phyloP scores from a whole-genome alignment of 1,140 invertebrate species.

The Cardiocondyla obscurior region DNA sequence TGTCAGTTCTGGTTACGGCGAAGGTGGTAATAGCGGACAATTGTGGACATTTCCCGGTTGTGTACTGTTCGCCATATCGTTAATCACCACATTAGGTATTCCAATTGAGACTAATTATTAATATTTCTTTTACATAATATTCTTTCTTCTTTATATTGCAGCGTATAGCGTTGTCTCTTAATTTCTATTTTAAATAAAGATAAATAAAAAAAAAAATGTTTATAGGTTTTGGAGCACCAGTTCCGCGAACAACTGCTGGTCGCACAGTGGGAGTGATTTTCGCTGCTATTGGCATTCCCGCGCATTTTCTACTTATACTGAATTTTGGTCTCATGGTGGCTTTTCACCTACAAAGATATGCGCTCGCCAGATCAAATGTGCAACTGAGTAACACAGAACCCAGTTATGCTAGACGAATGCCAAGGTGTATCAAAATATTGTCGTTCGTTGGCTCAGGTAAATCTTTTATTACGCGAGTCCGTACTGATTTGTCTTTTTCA shows the following conservation, averaged over 20 bases:
- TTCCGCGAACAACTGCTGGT: constrained; percentile 85
- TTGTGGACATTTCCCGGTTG: constrained; percentile 87
- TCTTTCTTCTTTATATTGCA: not conserved
- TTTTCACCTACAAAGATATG: constrained; percentile 82
- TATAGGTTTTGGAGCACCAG: constrained; percentile 86
- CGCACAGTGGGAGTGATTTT: constrained; percentile 85
- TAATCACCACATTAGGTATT: constrained; percentile 86
- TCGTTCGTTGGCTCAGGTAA: constrained; percentile 78
- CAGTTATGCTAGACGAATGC: constrained; percentile 69
- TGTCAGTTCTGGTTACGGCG: constrained; percentile 85
- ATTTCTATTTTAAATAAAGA: not conserved
- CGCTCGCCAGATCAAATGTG: constrained; percentile 70
- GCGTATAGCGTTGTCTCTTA: not conserved
- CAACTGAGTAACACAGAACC: constrained; percentile 65
- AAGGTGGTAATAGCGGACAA: constrained; percentile 82
- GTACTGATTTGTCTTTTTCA: not conserved
- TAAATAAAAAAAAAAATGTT: no score
- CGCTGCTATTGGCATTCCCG: constrained; percentile 85
- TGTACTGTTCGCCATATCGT: constrained; percentile 85
- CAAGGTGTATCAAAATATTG: constrained; percentile 77
- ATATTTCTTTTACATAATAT: not conserved
- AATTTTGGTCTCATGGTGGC: constrained; percentile 86
- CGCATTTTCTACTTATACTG: constrained; percentile 86
- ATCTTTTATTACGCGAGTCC: not conserved
- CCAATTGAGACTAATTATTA: not conserved